Percentiles rank a stretch among this genome's conserved stretches.
Evolutionary conservation across 2,888 invertebrate species (phyloP).

Genomic region (Cephus runcator): DNA sequence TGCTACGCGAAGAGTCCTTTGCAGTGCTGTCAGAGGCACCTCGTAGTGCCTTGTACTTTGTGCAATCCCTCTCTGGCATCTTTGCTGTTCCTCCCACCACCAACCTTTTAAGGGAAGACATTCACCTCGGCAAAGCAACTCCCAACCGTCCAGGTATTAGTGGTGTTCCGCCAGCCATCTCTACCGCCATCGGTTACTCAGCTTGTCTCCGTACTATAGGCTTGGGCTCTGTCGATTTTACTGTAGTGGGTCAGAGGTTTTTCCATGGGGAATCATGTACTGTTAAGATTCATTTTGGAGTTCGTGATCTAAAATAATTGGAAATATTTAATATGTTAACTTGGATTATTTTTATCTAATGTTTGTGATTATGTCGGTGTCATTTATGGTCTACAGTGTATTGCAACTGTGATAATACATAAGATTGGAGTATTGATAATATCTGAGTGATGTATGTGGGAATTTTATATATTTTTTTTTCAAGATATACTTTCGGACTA

Average conservation of each 20-base stretch:
- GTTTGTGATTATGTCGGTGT: background rate
- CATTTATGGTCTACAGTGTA: background rate
- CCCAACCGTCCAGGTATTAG: conserved; percentile 8
- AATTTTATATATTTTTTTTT: background rate
- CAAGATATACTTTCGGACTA: background rate
- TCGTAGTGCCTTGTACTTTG: background rate
- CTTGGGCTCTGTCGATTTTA: background rate
- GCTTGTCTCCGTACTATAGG: background rate
- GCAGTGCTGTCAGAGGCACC: background rate
- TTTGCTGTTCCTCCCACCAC: conserved; percentile 34
- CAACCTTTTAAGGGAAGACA: conserved; percentile 47
- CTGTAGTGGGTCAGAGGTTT: background rate
- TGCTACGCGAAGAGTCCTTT: background rate
- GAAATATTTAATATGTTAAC: background rate
- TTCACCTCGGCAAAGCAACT: conserved; percentile 47
- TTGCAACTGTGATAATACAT: background rate
- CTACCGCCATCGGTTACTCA: background rate
- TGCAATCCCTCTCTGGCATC: background rate
- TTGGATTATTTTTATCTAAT: background rate
- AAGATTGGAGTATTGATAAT: background rate
- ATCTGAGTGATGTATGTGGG: background rate
- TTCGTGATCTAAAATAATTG: background rate
- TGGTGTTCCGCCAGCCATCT: conserved; percentile 4
- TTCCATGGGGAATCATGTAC: background rate
- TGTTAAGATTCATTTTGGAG: background rate